Base-by-base conservation (phyloP, 2,888 invertebrate species). In the Hofmannophila pseudospretella region DNA sequence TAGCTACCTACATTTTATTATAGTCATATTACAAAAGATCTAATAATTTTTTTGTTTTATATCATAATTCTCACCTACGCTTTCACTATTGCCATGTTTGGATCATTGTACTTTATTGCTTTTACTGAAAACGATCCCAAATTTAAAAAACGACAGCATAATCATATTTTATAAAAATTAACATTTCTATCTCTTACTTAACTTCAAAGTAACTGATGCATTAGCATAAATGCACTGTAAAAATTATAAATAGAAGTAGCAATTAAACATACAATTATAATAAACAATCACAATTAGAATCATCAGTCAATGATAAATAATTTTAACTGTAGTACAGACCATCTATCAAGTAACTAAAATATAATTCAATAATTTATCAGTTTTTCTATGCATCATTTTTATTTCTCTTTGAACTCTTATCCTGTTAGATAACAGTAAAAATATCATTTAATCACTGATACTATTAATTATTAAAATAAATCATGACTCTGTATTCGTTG, bases 1-100 rank as follows among this genome's bases (percentile, higher is more conserved):
- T 81, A 58, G 72, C 82, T 82, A 82, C 54, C 81, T 82, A 84
- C 72, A 59, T 66, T 70, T 67, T 54, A 55, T 70, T 67, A 55
- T 39, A 48, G 39, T 46, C 40, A 47, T 40, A 34, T 47, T 48
- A 45, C 39, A 49, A 44, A 40, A 42, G 41, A 41, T 45, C 42
- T n/a, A 46, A 40, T 44, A 42, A 26, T 35, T 42, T 38, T 35
- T 27, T 40, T 14, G 19, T 42, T n/a, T 42, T 32, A 29, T 19
- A 3, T 10, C 2, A 30, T 9, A n/a, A 29, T 7, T 29, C 11
- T 29, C 8, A 13, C 13, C 13, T 8, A 28, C 9, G 2, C 27
- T 9, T 8, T 4, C 13, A 20, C 31, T 32, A 31, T 19, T 19
- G 10, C 19, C n/a, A 29, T 29, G 9, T 11, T 32, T 32, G 2